phyloP scores from a whole-genome alignment of 2,888 invertebrate genomes.

The Callyntrura guangdongensis region DNA sequence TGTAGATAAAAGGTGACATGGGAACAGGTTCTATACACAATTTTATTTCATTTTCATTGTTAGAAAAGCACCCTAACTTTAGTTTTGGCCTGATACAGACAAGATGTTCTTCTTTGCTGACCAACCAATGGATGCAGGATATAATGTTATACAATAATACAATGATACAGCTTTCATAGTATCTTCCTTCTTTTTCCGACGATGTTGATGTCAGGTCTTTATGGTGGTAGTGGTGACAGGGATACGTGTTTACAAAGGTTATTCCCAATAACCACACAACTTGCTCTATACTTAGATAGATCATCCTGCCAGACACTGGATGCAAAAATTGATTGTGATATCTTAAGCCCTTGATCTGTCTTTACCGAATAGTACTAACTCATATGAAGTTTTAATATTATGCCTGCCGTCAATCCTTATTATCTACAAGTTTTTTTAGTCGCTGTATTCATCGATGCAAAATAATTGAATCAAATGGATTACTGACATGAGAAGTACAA shows the following conservation, averaged over 20 bases:
- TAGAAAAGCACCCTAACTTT: constrained; percentile 55
- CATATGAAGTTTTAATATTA: constrained; percentile 54
- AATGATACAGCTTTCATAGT: background rate
- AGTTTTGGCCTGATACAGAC: constrained; percentile 51
- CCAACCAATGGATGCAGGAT: constrained; percentile 8
- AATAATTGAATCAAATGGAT: constrained; percentile 8
- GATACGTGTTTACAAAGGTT: background rate
- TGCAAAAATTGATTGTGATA: constrained; percentile 57
- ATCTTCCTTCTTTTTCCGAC: constrained; percentile 38
- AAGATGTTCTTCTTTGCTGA: constrained; percentile 25
- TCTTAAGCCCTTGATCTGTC: constrained; percentile 78
- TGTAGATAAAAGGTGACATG: constrained; percentile 78
- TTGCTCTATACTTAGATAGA: background rate
- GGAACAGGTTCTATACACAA: constrained; percentile 75
- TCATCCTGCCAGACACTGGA: constrained; percentile 34
- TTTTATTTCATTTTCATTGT: constrained; percentile 72
- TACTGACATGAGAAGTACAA: background rate
- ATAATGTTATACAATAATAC: background rate
- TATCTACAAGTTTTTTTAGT: constrained; percentile 6
- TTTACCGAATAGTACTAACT: constrained; percentile 23
- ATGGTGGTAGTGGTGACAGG: constrained; percentile 51
- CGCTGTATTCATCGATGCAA: background rate
- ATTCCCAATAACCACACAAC: constrained; percentile 3
- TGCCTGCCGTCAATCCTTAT: constrained; percentile 5
- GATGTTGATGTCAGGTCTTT: constrained; percentile 55